A percentile compares a stretch with the other conserved stretches of the same genome.
Evolutionary conservation across 2,113 vertebrate genomes (phyloP).

Genomic region (Gorilla gorilla): DNA sequence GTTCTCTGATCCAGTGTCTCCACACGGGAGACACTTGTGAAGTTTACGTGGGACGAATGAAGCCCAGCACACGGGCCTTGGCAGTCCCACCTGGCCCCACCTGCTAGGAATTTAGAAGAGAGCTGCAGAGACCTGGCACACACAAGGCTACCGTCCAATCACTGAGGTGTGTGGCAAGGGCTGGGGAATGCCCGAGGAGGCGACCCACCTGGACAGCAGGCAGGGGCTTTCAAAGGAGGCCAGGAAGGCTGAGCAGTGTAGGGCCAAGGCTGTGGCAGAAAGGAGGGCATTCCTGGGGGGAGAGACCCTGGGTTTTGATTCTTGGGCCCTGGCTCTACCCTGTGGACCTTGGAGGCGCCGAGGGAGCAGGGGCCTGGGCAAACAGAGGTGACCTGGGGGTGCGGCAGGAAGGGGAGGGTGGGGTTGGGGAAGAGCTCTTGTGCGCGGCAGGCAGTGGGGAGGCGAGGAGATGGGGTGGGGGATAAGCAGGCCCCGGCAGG

Average conservation of each 20-base stretch:
- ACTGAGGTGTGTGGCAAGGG: neutral
- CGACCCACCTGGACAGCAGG: neutral
- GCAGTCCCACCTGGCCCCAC: neutral
- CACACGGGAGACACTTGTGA: accelerated
- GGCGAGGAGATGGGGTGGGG: neutral
- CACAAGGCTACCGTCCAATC: neutral
- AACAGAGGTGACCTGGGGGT: neutral
- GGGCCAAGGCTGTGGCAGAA: neutral
- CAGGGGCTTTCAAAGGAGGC: neutral
- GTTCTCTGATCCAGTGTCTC: neutral
- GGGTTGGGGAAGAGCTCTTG: neutral
- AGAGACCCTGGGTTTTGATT: neutral
- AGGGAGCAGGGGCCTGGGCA: neutral
- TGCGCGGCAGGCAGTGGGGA: too few species aligned
- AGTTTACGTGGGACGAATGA: neutral
- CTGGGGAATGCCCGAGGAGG: neutral
- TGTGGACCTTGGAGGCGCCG: neutral
- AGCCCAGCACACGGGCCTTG: accelerated
- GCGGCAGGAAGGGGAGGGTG: neutral
- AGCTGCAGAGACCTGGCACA: neutral
- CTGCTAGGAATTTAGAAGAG: neutral
- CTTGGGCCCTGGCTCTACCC: neutral
- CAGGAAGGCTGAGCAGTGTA: neutral
- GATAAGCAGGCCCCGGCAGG: neutral
- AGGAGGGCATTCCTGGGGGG: accelerated